Evolutionary conservation across 1,140 invertebrate species (phyloP).

Genomic region (Portunus trituberculatus): DNA sequence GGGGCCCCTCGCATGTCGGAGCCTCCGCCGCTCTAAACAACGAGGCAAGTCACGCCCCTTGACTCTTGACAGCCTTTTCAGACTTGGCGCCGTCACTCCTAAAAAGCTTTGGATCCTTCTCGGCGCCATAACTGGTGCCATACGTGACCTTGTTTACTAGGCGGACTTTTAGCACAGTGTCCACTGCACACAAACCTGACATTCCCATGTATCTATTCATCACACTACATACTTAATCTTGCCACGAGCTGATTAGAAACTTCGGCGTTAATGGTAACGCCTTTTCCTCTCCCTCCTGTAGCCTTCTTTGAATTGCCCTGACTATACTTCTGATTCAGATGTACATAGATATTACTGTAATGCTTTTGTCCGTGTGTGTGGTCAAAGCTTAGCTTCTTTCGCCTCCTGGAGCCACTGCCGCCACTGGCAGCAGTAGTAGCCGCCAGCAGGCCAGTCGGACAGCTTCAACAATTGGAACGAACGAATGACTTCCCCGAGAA

Average conservation of each 20-base stretch:
- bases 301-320: too few relatives aligned
- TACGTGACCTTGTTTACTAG: neutral
- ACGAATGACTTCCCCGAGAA: constrained; percentile 59
- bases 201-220: neutral
- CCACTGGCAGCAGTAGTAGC: neutral
- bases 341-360: neutral
- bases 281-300: too few relatives aligned
- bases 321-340: neutral
- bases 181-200: neutral
- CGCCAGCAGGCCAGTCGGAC: neutral
- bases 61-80: neutral
- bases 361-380: neutral
- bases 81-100: neutral
- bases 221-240: neutral
- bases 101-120: neutral
- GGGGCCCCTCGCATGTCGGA: neutral
- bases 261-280: too few relatives aligned
- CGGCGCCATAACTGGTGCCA: neutral
- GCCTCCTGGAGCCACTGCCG: neutral
- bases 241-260: neutral
- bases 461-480: constrained; percentile 70
- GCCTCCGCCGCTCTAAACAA: neutral
- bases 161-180: neutral
- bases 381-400: neutral
- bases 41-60: neutral